These are phyloP conservation scores for Myiozetetes cayanensis DNA, from an alignment of 2,113 vertebrate genomes.

Conservation along the genomic window DNA sequence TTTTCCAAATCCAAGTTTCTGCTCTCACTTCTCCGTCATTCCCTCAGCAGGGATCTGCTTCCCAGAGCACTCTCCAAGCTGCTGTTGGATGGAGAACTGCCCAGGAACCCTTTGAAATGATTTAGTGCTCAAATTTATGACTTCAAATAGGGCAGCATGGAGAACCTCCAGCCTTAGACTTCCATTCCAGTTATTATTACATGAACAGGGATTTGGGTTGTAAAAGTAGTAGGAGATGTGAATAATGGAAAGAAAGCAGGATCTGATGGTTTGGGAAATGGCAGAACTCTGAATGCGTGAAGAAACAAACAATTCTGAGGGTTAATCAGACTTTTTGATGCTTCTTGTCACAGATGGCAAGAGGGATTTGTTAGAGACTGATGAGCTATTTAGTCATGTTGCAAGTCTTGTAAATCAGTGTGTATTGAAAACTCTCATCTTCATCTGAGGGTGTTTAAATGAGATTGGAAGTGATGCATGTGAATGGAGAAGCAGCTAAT, in stretches of 20 bases:
- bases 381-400: conserved; percentile 51
- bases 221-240: neutral
- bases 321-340: conserved; percentile 37
- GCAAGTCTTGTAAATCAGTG: conserved; percentile 31
- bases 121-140: neutral
- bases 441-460: neutral
- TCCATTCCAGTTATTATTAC: neutral
- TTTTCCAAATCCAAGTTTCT: neutral
- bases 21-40: neutral
- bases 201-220: neutral
- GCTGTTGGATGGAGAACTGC: neutral
- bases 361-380: conserved; percentile 26
- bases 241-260: neutral
- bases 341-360: conserved; percentile 15
- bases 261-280: neutral
- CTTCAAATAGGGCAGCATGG: neutral
- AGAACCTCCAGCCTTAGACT: neutral
- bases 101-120: neutral
- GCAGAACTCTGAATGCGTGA: neutral
- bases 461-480: neutral
- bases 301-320: neutral
- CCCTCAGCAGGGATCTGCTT: neutral
- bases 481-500: neutral
- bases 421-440: conserved; percentile 27
- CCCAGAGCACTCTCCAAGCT: neutral